These are phyloP conservation scores for Mugil cephalus DNA, from an alignment of 2,113 vertebrate species.

Conservation along the genomic window DNA sequence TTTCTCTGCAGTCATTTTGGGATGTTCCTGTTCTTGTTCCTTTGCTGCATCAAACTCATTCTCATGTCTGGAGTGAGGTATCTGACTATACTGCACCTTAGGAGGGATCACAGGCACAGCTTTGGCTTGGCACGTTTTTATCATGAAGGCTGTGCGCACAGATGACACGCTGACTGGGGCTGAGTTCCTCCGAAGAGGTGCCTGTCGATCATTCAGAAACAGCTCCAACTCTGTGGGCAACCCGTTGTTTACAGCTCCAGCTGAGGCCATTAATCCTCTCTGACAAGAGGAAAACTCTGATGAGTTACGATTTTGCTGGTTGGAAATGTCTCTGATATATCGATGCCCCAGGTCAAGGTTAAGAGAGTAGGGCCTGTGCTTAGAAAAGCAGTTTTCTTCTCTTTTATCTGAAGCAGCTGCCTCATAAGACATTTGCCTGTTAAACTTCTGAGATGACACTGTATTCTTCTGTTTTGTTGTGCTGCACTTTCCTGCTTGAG, in stretches of 20 bases:
- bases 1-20: slow-evolving; percentile 69
- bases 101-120: slow-evolving; percentile 94
- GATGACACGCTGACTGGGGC: slow-evolving; percentile 95
- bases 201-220: slow-evolving; percentile 80
- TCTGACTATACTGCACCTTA: slow-evolving; percentile 95
- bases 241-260: slow-evolving; percentile 55
- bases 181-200: slow-evolving; percentile 90
- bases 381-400: slow-evolving; percentile 68
- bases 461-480: slow-evolving; percentile 71
- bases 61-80: slow-evolving; percentile 88
- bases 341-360: slow-evolving; percentile 82
- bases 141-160: slow-evolving; percentile 95
- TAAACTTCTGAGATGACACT: slow-evolving; percentile 72
- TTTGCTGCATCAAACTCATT: slow-evolving; percentile 76
- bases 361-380: slow-evolving; percentile 82
- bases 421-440: slow-evolving; percentile 81
- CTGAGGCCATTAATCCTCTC: slow-evolving; percentile 50
- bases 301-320: slow-evolving; percentile 72
- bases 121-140: slow-evolving; percentile 95
- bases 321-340: slow-evolving; percentile 83
- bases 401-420: slow-evolving; percentile 61
- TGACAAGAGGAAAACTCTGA: slow-evolving; percentile 58
- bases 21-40: slow-evolving; percentile 65
- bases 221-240: slow-evolving; percentile 79
- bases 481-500: slow-evolving; percentile 57